Base-by-base conservation (phyloP, 2,888 invertebrate genomes). In the Melieria omissa region DNA sequence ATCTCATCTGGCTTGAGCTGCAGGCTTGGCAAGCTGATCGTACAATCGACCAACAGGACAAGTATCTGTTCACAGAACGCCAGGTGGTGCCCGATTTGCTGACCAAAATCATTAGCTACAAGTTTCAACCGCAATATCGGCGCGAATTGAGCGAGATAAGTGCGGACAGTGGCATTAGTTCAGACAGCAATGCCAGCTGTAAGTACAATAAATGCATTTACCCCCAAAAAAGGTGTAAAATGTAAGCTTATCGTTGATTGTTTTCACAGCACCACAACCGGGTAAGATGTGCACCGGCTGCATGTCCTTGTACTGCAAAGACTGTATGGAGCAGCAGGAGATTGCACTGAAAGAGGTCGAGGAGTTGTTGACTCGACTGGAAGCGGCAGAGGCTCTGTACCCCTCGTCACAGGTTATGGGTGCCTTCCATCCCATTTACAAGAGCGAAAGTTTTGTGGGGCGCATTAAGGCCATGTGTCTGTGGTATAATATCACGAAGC, bases 401-500 rank as follows among this genome's bases (percentile, higher is more conserved):
- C 95, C 96, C 0, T 95, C 95, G 5, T 92, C 92, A 66, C 91
- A 92, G 79, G 93, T 94, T 41, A 93, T 97, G 88, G 93, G 91
- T 0, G 88, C 88, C 6, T 91, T 93, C 73, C 93, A 93, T 88
- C 92, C 93, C 12, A 88, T 92, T 14, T 86, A 87, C 76, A 86
- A 85, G 74, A 86, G 84, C 42, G 84, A 83, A 71, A 81, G 80
- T 70, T 87, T 86, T 80, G 83, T 88, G 58, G 85, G 85, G 3
- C 84, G 85, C 52, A 87, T 88, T 46, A 88, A 91, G 88, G 93
- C 95, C 10, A 92, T 97, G 90, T 95, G 95, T 81, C 88, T 96
- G 4, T 98, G 97, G 97, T 94, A 93, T 86, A 98, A 97, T 87
- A 93, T 95, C 84, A 94, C 95, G 0, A 90, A 91, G 78, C 94